phyloP scores from a whole-genome alignment of 2,113 vertebrate species.

The Danionella cerebrum region DNA sequence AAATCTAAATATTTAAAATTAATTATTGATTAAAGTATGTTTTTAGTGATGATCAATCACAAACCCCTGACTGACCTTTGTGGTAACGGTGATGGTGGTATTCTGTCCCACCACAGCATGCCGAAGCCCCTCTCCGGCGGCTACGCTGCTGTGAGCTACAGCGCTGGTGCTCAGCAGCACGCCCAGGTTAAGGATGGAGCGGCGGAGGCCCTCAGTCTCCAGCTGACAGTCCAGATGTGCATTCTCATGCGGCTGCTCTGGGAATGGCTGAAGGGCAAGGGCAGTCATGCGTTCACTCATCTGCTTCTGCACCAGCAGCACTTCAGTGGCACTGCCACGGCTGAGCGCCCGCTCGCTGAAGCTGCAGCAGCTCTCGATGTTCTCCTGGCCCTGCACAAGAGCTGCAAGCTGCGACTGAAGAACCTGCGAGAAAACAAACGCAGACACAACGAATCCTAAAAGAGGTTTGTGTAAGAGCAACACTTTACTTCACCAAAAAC shows the following conservation, averaged over 20 bases:
- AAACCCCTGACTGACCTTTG: conserved; percentile 59
- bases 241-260: conserved; percentile 84
- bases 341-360: conserved; percentile 90
- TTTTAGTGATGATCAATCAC: too few species aligned
- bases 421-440: conserved; percentile 71
- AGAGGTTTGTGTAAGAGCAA: too few species aligned
- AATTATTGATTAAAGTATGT: too few species aligned
- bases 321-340: conserved; percentile 83
- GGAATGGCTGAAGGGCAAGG: conserved; percentile 76
- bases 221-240: conserved; percentile 83
- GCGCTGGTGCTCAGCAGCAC: conserved; percentile 84
- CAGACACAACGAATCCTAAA: too few species aligned
- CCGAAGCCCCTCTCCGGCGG: conserved; percentile 86
- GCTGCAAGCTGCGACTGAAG: conserved; percentile 81
- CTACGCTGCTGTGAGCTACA: conserved; percentile 84
- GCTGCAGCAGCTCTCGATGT: conserved; percentile 87
- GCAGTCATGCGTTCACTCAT: conserved; percentile 86
- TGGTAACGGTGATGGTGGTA: conserved; percentile 83
- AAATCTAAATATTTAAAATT: too few species aligned
- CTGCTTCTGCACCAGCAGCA: conserved; percentile 89
- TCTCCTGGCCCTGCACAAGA: conserved; percentile 84
- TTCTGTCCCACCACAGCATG: conserved; percentile 84
- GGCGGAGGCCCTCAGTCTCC: conserved; percentile 82
- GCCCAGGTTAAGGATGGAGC: conserved; percentile 90
- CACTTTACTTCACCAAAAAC: too few species aligned